Conservation (phyloP, 2,888 invertebrate species). For the Phlogophora meticulosa region DNA sequence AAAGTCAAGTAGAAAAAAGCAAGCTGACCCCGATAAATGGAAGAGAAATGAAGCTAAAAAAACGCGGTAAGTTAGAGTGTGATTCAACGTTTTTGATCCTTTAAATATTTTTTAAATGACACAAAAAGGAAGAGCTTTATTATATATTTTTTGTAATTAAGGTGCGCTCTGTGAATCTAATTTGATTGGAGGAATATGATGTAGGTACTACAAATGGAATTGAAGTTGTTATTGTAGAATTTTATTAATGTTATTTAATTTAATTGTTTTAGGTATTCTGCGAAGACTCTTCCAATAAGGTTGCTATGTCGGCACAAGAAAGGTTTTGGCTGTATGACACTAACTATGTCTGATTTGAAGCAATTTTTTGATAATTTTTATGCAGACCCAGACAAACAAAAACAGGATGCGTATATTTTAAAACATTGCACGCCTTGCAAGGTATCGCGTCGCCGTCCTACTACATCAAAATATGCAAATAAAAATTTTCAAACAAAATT, state of each 20-base stretch:
- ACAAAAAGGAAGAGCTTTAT: constrained; percentile 22
- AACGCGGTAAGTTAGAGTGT: constrained; percentile 11
- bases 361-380: constrained; percentile 19
- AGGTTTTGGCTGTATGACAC: constrained; percentile 31
- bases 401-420: constrained; percentile 17
- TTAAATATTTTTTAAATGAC: constrained; percentile 16
- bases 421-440: constrained; percentile 8
- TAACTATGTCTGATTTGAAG: constrained; percentile 9
- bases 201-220: constrained; percentile 17
- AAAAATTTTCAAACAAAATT: constrained; percentile 18
- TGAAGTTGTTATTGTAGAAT: constrained; percentile 20
- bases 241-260: constrained; percentile 22
- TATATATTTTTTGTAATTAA: constrained; percentile 3
- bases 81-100: constrained; percentile 13
- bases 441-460: constrained; percentile 15
- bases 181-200: constrained; percentile 20
- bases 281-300: constrained; percentile 31
- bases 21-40: constrained; percentile 35
- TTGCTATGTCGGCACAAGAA: constrained; percentile 37
- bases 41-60: constrained; percentile 16
- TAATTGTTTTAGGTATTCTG: constrained; percentile 38
- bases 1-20: constrained; percentile 28
- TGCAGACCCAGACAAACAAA: constrained; percentile 17
- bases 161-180: constrained; percentile 15
- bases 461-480: constrained; percentile 10